Base-by-base conservation (phyloP, 1,140 invertebrate species). In the Ericerus pela region DNA sequence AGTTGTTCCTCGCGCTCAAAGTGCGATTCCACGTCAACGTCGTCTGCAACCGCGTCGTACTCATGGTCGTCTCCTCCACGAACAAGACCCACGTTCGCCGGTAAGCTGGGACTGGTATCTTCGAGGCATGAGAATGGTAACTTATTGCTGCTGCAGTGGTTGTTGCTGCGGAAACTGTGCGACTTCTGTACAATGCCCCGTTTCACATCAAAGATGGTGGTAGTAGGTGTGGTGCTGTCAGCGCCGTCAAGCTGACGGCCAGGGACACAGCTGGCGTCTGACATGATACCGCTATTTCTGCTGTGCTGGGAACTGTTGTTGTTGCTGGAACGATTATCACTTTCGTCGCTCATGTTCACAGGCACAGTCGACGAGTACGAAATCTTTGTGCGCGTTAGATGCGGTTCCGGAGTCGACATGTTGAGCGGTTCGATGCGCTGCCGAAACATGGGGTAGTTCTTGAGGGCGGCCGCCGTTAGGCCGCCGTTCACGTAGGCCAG, bases 361-460 rank as follows among this genome's bases (percentile, higher is more conserved):
- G 41, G 41, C 10, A 47, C 41, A 2, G 20, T 47, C 41, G 41
- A 47, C 41, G 41, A 24, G 16, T 47, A 24, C 2, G 26, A 24
- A 24, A 8, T 20, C 8, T 24, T 24, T 4, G 6, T 16, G 4
- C 6, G 41, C 57, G 55, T 58, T 18, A 53, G 29, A n/a, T 52
- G 51, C 1, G 58, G 41, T 5, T 52, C 27, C 4, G n/a, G 14
- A 28, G 47, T 4, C 28, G 22, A 14, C n/a, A 55, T 61, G 16
- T 54, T 75, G 33, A 76, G 70, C 2, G 76, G 75, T 62, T 74
- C 57, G 16, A 76, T 68, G 16, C 76, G 67, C 63, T 78, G 76
- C 24, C 63, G 28, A n/a, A 55, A 26, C 20, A 59, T 41, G 1
- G 61, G 60, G 56, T 60, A 54, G 29, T 61, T 12, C n/a, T 56